phyloP scores from a whole-genome alignment of 1,140 invertebrate species.

The Saccostrea echinata region DNA sequence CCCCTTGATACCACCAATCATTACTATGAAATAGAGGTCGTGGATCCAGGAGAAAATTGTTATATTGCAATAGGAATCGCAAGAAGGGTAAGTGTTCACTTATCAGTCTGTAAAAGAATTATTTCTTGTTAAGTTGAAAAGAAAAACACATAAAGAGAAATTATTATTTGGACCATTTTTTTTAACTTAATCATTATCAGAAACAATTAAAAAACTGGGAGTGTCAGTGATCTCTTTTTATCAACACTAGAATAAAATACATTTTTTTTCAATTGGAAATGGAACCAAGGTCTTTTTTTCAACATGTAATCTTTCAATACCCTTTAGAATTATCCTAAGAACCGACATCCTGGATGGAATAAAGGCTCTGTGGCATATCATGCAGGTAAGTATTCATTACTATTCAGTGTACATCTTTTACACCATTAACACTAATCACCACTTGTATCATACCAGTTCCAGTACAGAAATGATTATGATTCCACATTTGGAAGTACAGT shows the following conservation, averaged over 20 bases:
- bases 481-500: too few species aligned
- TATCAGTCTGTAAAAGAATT: not conserved
- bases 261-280: not conserved
- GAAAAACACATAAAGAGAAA: too few species aligned
- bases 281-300: not conserved
- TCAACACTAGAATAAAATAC: not conserved
- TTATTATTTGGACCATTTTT: too few species aligned
- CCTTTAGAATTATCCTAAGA: conserved; percentile 82
- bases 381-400: conserved; percentile 76
- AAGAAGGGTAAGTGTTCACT: conserved; percentile 78
- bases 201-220: too few species aligned
- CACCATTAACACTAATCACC: not conserved
- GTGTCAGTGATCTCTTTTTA: too few species aligned
- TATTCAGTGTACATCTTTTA: not conserved
- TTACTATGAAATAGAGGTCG: conserved; percentile 84
- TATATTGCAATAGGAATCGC: conserved; percentile 84
- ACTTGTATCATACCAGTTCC: not conserved
- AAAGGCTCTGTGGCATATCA: conserved; percentile 84
- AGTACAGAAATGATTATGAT: too few species aligned
- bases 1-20: conserved; percentile 82
- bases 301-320: conserved; percentile 28
- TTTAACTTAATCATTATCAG: too few species aligned
- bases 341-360: conserved; percentile 84
- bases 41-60: conserved; percentile 83
- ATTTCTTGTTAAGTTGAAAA: too few species aligned